A percentile compares a stretch with the other conserved stretches of the same genome.
Conservation (phyloP, 1,140 invertebrate species). For the Heliconius nattereri region DNA sequence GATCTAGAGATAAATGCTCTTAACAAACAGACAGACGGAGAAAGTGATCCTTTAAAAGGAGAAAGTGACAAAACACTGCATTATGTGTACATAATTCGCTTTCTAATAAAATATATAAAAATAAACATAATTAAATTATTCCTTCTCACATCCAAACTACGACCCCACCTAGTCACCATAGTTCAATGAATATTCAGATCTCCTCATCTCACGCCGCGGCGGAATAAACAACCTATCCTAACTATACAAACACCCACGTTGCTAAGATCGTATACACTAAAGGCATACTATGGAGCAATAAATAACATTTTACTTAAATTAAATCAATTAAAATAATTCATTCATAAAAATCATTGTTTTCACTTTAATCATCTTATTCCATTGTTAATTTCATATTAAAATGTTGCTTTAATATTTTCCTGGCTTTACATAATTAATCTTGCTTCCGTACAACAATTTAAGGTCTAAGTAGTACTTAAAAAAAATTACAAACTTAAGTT, state of each 20-base stretch:
- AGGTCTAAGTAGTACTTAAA: no score
- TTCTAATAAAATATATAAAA: background rate
- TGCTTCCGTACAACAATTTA: no score
- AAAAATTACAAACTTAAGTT: no score
- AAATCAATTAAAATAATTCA: background rate
- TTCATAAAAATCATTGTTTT: background rate
- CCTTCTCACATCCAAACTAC: background rate
- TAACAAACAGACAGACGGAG: no score
- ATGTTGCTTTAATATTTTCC: background rate
- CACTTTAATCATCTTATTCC: background rate
- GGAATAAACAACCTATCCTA: slow-evolving; percentile 24
- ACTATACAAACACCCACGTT: background rate
- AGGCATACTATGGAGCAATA: background rate
- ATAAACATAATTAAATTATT: background rate
- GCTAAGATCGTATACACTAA: background rate
- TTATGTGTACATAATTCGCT: no score
- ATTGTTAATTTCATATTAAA: background rate
- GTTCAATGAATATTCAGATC: slow-evolving; percentile 32
- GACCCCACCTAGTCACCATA: slow-evolving; percentile 1
- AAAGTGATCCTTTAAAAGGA: no score
- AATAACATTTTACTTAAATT: background rate
- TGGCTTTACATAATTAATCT: background rate
- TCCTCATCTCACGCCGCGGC: slow-evolving; percentile 23
- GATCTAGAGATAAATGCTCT: no score
- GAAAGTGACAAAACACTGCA: no score